Evolutionary conservation across 2,888 invertebrate species (phyloP), one percentile per base, ranked within the genome.

Genomic region (Pollenia labialis): DNA sequence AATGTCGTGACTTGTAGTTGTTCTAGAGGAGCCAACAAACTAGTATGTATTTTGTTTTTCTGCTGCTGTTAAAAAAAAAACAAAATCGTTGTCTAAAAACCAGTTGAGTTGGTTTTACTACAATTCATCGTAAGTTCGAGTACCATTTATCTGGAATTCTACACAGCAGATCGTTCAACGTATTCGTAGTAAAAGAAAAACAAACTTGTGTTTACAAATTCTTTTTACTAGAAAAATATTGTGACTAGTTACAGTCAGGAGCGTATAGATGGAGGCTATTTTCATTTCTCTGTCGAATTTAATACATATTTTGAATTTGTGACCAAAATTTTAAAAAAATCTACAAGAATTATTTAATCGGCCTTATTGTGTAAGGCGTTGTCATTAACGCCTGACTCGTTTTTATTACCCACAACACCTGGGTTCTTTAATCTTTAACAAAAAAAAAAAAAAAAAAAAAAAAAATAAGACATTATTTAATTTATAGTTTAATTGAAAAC

Each of bases 1-100:
- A 76, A 87, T 68, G 76, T 87, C 87, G 87, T 87, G 87, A 84
- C 87, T 72, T 77, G 84, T 81, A 77, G 50, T 50, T 62, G 60
- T 81, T 66, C n/a, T 46, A 60, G 16, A 74, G n/a, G 14, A 72
- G 32, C 32, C 32, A 32, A 32, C 12, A 7, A 66, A 16, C 40
- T 60, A 42, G 60, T 42, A 69, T 50, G 50, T 52, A 48, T 60
- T 60, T 62, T 69, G 10, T 42, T 58, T 7, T 50, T 68, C 14
- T 68, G 42, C 14, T n/a, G 58, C 52, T 56, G 56, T 64, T 23
- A 23, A 44, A 60, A 23, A 62, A 60, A 69, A 64, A 23, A 44
- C 60, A 23, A 62, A 60, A 69, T 75, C 44, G 23, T 74, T 72
- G 69, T 72, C 54, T 75, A 46, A 23, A 79, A 87, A 87, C 87